Evolutionary conservation across 2,888 invertebrate species (phyloP).

Genomic region (Watsonalla binaria): DNA sequence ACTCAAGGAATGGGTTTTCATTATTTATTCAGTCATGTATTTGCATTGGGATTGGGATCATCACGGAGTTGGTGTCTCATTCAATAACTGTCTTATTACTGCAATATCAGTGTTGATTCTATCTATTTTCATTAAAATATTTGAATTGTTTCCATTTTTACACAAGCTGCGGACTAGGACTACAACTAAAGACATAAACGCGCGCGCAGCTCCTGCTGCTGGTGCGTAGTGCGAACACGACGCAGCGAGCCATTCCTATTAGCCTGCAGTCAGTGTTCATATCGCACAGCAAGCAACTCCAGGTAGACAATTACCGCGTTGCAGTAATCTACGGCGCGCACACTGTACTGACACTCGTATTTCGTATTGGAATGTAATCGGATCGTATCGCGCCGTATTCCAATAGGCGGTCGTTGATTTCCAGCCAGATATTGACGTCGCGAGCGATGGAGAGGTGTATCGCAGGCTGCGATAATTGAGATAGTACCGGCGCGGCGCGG

Average conservation of each 20-base stretch:
- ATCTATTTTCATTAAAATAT: too few species aligned
- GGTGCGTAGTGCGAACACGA: not conserved
- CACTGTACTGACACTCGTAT: not conserved
- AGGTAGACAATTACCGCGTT: constrained; percentile 3
- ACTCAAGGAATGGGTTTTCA: too few species aligned
- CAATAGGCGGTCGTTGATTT: constrained; percentile 15
- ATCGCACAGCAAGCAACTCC: not conserved
- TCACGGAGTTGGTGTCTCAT: too few species aligned
- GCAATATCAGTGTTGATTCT: too few species aligned
- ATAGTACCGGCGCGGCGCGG: constrained; percentile 11
- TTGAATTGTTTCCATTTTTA: too few species aligned
- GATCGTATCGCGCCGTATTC: constrained; percentile 12
- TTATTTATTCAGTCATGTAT: too few species aligned
- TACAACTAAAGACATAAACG: constrained; percentile 29
- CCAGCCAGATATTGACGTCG: constrained; percentile 16
- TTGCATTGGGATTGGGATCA: too few species aligned
- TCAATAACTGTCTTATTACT: too few species aligned
- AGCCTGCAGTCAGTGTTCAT: not conserved
- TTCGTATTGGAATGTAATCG: constrained; percentile 5
- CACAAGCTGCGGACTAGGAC: constrained; percentile 7
- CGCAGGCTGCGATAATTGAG: constrained; percentile 20
- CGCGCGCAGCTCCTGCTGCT: constrained; percentile 5
- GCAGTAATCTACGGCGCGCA: not conserved
- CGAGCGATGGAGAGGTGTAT: constrained; percentile 10
- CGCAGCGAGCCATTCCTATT: not conserved